These are phyloP conservation scores for Campoletis raptor DNA, from an alignment of 2,888 invertebrate species.

Conservation along the genomic window DNA sequence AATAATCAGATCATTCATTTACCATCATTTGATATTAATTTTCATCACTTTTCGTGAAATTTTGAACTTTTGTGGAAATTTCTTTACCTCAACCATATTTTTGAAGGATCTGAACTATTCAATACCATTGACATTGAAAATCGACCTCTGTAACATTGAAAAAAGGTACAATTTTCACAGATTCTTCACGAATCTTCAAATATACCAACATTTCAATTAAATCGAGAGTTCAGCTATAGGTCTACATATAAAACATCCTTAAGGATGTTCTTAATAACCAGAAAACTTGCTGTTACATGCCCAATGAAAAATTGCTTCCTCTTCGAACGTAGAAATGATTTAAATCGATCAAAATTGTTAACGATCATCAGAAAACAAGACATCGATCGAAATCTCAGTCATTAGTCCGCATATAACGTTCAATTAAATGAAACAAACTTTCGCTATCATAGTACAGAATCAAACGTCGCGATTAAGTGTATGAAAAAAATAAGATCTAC, in stretches of 20 bases:
- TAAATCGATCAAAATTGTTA: neutral
- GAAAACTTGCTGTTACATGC: neutral
- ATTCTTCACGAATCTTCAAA: neutral
- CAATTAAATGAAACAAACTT: constrained; percentile 7
- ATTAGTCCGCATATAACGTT: neutral
- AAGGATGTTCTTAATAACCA: neutral
- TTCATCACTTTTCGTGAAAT: neutral
- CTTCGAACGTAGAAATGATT: neutral
- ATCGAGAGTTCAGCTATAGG: neutral
- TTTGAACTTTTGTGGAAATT: neutral
- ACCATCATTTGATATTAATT: too few relatives aligned
- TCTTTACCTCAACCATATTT: neutral
- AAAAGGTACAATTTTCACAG: neutral
- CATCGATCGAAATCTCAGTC: neutral
- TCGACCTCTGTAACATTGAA: neutral
- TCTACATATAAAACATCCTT: too few relatives aligned
- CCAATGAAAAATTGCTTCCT: neutral
- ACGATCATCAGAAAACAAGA: neutral
- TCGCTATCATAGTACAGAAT: neutral
- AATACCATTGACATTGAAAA: neutral
- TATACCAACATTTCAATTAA: neutral
- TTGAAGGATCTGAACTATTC: neutral
- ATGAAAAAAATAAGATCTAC: neutral
- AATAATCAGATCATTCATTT: too few relatives aligned
- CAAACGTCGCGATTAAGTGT: neutral